These are phyloP conservation scores for Miniopterus natalensis DNA, from an alignment of 2,113 vertebrate species.

Conservation along the genomic window DNA sequence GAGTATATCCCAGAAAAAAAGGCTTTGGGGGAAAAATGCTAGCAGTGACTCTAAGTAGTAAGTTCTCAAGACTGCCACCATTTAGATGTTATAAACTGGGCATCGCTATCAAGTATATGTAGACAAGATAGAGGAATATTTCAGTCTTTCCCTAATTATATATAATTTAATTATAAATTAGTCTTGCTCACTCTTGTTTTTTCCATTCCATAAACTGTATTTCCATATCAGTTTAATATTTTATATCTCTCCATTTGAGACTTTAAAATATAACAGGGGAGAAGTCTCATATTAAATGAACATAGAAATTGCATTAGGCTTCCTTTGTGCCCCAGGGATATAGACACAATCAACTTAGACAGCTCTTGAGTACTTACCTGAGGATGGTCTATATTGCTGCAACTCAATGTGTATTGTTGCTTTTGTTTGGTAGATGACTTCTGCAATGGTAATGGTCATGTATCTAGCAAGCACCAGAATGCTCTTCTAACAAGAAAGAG, in stretches of 20 bases:
- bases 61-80: slow-evolving; percentile 10
- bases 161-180: slow-evolving; percentile 44
- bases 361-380: neutral
- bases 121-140: neutral
- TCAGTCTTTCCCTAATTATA: slow-evolving; percentile 46
- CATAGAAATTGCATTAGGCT: neutral
- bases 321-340: neutral
- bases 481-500: neutral
- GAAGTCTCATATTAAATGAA: slow-evolving; percentile 52
- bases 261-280: slow-evolving; percentile 20
- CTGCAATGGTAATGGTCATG: neutral
- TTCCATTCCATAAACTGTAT: slow-evolving; percentile 7
- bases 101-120: slow-evolving; percentile 10
- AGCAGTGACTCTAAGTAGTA: neutral
- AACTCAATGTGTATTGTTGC: neutral
- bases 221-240: slow-evolving; percentile 40
- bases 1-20: neutral
- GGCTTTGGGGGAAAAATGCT: neutral
- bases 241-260: slow-evolving; percentile 34
- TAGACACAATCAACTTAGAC: neutral
- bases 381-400: neutral
- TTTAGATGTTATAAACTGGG: neutral
- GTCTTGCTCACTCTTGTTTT: slow-evolving; percentile 41
- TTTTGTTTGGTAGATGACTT: neutral
- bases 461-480: neutral